Evolutionary conservation across 2,113 vertebrate species (phyloP).

Genomic region (Sminthopsis crassicaudata): DNA sequence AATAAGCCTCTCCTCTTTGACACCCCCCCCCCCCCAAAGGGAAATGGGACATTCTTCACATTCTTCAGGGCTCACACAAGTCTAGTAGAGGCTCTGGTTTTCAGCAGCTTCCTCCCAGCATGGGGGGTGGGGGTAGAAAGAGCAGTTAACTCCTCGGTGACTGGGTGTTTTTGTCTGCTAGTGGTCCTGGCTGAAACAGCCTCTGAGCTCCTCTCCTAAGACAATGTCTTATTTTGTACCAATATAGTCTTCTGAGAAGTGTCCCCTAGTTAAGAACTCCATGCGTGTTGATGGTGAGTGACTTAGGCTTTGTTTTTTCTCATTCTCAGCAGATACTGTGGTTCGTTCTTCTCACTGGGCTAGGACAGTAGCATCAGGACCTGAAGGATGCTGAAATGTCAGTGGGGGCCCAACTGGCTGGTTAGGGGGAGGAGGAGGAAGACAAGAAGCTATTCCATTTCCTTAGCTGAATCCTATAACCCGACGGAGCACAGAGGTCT

Average conservation of each 20-base stretch:
- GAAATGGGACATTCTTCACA: slow-evolving; percentile 79
- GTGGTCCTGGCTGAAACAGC: background rate
- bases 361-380: background rate
- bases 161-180: background rate
- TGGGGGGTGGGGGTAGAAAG: slow-evolving; percentile 60
- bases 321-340: background rate
- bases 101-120: slow-evolving; percentile 70
- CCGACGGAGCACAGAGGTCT: background rate
- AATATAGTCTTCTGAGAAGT: background rate
- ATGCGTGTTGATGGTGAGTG: background rate
- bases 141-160: slow-evolving; percentile 63
- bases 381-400: background rate
- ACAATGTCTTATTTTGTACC: background rate
- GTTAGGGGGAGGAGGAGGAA: slow-evolving; percentile 46
- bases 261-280: slow-evolving; percentile 10
- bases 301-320: slow-evolving; percentile 39
- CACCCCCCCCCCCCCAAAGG: slow-evolving; percentile 49
- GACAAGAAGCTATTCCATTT: background rate
- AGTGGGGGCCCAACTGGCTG: background rate
- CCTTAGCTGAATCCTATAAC: background rate
- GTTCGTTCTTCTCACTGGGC: background rate
- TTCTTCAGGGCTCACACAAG: slow-evolving; percentile 77
- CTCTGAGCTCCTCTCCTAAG: background rate
- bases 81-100: slow-evolving; percentile 53
- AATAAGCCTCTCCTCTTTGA: slow-evolving; percentile 8